phyloP scores from a whole-genome alignment of 1,140 invertebrate genomes.

The Heliconius melpomene region DNA sequence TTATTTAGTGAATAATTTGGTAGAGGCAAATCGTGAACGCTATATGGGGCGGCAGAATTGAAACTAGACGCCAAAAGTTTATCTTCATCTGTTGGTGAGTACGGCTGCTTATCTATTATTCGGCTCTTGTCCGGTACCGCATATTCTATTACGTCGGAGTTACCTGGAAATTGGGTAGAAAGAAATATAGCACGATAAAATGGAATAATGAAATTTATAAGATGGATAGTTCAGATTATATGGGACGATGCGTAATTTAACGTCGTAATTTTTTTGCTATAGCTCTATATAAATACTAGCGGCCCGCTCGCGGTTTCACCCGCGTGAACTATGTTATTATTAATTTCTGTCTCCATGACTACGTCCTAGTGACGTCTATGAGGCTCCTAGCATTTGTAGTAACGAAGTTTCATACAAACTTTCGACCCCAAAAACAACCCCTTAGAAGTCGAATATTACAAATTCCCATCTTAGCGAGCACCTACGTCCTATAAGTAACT shows the following conservation, averaged over 20 bases:
- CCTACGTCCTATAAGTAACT: too few species aligned
- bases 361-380: too few species aligned
- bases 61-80: constrained; percentile 75
- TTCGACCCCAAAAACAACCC: too few species aligned
- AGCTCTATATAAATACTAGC: background rate
- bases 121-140: constrained; percentile 74
- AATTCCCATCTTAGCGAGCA: too few species aligned
- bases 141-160: constrained; percentile 74
- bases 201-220: constrained; percentile 34
- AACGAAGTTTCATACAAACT: too few species aligned
- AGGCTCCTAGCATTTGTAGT: too few species aligned
- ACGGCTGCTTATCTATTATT: constrained; percentile 71
- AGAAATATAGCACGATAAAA: constrained; percentile 29
- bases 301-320: too few species aligned
- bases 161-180: constrained; percentile 60
- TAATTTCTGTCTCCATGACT: too few species aligned
- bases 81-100: constrained; percentile 79
- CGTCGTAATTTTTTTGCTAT: background rate
- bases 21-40: constrained; percentile 76
- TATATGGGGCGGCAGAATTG: constrained; percentile 62
- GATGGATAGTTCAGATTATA: constrained; percentile 1
- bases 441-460: too few species aligned
- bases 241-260: background rate
- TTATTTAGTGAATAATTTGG: constrained; percentile 83
- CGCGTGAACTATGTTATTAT: too few species aligned